phyloP scores from a whole-genome alignment of 2,888 invertebrate species.

The Cerastis leucographa region DNA sequence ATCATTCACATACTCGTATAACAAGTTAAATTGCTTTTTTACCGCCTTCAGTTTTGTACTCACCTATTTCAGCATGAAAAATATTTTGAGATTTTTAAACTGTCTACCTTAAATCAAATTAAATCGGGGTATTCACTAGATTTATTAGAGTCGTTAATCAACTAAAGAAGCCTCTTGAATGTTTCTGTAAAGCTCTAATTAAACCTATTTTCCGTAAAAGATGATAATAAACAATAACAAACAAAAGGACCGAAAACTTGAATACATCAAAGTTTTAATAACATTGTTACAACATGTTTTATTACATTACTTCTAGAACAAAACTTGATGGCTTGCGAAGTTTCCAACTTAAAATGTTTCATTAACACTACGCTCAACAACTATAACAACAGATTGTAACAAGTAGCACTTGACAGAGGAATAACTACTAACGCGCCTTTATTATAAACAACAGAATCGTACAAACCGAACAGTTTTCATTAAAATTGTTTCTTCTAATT shows the following conservation, averaged over 20 bases:
- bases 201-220: slow-evolving; percentile 27
- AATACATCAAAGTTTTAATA: slow-evolving; percentile 51
- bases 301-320: slow-evolving; percentile 55
- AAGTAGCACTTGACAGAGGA: slow-evolving; percentile 44
- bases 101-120: background rate
- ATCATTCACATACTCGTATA: slow-evolving; percentile 61
- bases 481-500: slow-evolving; percentile 68
- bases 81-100: slow-evolving; percentile 2
- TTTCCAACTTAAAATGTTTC: slow-evolving; percentile 49
- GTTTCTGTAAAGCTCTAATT: slow-evolving; percentile 24
- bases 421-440: slow-evolving; percentile 55
- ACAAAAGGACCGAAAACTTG: slow-evolving; percentile 38
- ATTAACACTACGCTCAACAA: slow-evolving; percentile 47
- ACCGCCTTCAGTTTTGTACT: slow-evolving; percentile 17
- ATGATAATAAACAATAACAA: slow-evolving; percentile 34
- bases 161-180: slow-evolving; percentile 1
- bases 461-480: slow-evolving; percentile 60
- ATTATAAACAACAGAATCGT: slow-evolving; percentile 58
- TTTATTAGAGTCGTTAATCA: slow-evolving; percentile 13
- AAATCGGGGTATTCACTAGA: background rate
- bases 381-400: slow-evolving; percentile 35
- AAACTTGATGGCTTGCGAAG: slow-evolving; percentile 47
- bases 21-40: slow-evolving; percentile 69
- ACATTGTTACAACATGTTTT: slow-evolving; percentile 56
- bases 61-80: background rate